phyloP scores from a whole-genome alignment of 2,888 invertebrate genomes.

The Sphaeridia pumilis region DNA sequence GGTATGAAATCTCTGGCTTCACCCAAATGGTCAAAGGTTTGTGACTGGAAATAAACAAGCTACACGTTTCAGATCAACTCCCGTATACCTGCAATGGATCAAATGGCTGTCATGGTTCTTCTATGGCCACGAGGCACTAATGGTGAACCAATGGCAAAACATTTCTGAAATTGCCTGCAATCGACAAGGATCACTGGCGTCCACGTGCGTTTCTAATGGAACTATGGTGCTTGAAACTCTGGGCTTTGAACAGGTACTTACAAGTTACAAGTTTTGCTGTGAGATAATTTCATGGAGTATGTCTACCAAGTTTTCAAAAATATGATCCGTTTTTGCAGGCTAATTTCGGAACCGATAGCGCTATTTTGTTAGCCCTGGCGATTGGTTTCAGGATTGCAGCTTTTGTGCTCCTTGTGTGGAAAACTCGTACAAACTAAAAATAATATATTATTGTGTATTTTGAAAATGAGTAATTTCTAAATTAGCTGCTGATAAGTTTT shows the following conservation, averaged over 20 bases:
- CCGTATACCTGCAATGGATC: slow-evolving; percentile 70
- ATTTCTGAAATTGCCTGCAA: slow-evolving; percentile 51
- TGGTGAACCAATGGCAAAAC: slow-evolving; percentile 79
- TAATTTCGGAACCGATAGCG: slow-evolving; percentile 3
- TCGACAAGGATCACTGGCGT: slow-evolving; percentile 2
- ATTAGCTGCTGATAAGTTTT: too few relatives aligned
- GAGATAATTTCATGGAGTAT: too few relatives aligned
- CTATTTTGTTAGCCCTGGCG: background rate
- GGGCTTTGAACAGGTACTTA: slow-evolving; percentile 19
- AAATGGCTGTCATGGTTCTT: slow-evolving; percentile 88
- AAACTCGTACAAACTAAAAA: too few relatives aligned
- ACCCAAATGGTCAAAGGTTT: background rate
- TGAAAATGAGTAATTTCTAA: too few relatives aligned
- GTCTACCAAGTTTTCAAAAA: background rate
- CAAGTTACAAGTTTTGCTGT: too few relatives aligned
- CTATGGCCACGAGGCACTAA: slow-evolving; percentile 76
- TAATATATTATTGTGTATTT: too few relatives aligned
- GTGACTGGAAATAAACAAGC: too few relatives aligned
- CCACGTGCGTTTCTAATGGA: slow-evolving; percentile 19
- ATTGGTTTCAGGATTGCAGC: slow-evolving; percentile 5
- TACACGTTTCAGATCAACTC: slow-evolving; percentile 47
- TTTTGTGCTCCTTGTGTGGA: background rate
- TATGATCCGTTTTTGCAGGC: slow-evolving; percentile 3
- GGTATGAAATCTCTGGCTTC: slow-evolving; percentile 45
- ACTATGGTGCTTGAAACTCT: slow-evolving; percentile 17